Evolutionary conservation across 92 coral and sea anemone species (phyloP).

Genomic region (Umimayanthus kanabou): DNA sequence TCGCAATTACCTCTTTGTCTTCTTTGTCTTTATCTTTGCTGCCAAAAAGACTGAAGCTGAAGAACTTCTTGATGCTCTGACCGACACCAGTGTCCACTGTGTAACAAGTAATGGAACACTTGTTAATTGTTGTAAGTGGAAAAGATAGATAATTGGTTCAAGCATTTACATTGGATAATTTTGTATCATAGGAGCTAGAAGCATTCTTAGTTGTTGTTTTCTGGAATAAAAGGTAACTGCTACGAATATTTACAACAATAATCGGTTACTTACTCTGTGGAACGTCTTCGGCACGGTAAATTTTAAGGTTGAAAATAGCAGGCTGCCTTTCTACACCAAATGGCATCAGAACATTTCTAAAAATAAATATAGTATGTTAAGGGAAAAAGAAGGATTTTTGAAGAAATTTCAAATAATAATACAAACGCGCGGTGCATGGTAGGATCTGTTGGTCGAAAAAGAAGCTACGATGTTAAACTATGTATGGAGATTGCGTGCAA

Average conservation of each 20-base stretch:
- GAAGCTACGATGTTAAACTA: no score
- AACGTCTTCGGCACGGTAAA: conserved; percentile 88
- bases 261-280: conserved; percentile 81
- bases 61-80: conserved; percentile 93
- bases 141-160: neutral
- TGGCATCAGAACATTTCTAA: conserved; percentile 85
- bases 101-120: neutral
- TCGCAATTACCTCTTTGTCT: conserved; percentile 43
- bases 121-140: neutral
- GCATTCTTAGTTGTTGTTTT: no score
- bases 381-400: neutral
- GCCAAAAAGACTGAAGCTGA: conserved; percentile 80
- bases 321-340: conserved; percentile 80
- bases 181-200: neutral
- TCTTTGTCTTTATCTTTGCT: conserved; percentile 55
- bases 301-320: conserved; percentile 84
- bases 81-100: conserved; percentile 96
- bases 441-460: no score
- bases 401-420: neutral
- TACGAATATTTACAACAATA: no score
- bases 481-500: no score
- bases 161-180: no score
- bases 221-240: neutral
- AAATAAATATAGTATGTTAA: neutral
- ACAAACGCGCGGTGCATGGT: no score